These are phyloP conservation scores for Listronotus bonariensis DNA, from an alignment of 1,140 invertebrate genomes.

Conservation along the genomic window DNA sequence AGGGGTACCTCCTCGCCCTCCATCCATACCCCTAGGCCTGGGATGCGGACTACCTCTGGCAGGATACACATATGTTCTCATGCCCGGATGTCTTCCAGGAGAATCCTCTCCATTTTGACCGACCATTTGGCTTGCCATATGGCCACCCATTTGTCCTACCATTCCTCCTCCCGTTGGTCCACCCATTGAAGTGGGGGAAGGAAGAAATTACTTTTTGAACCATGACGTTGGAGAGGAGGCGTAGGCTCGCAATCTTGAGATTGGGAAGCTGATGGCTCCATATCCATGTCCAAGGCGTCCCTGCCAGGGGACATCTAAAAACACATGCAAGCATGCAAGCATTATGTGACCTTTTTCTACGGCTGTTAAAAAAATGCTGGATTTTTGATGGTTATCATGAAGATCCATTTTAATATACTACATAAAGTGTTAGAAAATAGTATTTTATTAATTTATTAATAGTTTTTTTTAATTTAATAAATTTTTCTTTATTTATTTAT, in stretches of 20 bases:
- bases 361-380: constrained; percentile 8
- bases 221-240: constrained; percentile 85
- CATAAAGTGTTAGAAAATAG: too few species aligned
- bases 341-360: too few species aligned
- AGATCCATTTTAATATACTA: too few species aligned
- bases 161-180: background rate
- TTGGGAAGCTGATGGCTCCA: constrained; percentile 85
- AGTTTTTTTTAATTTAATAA: too few species aligned
- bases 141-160: constrained; percentile 2
- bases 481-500: too few species aligned
- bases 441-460: too few species aligned
- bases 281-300: constrained; percentile 76
- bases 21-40: constrained; percentile 69
- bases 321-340: too few species aligned
- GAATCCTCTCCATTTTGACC: constrained; percentile 22
- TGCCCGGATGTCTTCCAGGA: constrained; percentile 21
- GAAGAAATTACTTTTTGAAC: constrained; percentile 92
- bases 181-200: constrained; percentile 65
- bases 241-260: constrained; percentile 93
- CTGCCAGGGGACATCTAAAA: constrained; percentile 76
- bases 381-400: too few species aligned
- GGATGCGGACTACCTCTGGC: constrained; percentile 74
- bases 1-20: constrained; percentile 71
- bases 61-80: constrained; percentile 37
- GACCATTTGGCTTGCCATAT: constrained; percentile 15